Conservation (phyloP, 2,888 invertebrate species). For the Sarcophaga variegata region DNA sequence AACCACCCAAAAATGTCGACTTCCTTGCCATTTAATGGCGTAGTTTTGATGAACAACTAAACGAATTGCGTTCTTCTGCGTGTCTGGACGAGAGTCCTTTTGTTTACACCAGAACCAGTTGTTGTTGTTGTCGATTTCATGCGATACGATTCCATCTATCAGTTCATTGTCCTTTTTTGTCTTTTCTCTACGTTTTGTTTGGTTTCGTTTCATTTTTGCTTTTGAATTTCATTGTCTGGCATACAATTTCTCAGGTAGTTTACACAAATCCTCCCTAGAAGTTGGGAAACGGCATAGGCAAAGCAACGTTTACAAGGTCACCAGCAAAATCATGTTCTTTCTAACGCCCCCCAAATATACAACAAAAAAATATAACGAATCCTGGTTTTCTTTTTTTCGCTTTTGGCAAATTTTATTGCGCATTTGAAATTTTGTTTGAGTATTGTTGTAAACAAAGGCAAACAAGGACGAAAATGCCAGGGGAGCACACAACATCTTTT, state of each 20-base stretch:
- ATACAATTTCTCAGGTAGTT: conserved; percentile 11
- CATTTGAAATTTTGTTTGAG: conserved; percentile 32
- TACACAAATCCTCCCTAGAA: not conserved
- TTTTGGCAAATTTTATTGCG: conserved; percentile 38
- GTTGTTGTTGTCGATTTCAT: too few relatives aligned
- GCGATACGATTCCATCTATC: too few relatives aligned
- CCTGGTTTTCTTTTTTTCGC: not conserved
- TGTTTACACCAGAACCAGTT: too few relatives aligned
- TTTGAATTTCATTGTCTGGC: conserved; percentile 33
- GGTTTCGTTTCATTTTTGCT: not conserved
- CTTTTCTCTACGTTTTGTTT: not conserved
- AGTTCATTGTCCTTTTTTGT: too few relatives aligned
- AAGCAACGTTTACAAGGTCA: conserved; percentile 49
- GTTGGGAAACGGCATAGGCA: not conserved
- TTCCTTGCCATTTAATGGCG: conserved; percentile 14
- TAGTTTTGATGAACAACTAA: too few relatives aligned
- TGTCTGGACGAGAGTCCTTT: not conserved
- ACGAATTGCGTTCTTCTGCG: not conserved
- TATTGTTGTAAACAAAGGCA: conserved; percentile 41
- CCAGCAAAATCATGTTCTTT: conserved; percentile 10
- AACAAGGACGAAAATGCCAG: conserved; percentile 26
- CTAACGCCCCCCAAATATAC: conserved; percentile 40
- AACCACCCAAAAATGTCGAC: not conserved
- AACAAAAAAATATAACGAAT: conserved; percentile 7
- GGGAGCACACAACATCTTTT: conserved; percentile 7